Evolutionary conservation across 2,797 vertebrate species (phyloP), one percentile per base, ranked within the genome.

Genomic region (Sparidentex hasta): DNA sequence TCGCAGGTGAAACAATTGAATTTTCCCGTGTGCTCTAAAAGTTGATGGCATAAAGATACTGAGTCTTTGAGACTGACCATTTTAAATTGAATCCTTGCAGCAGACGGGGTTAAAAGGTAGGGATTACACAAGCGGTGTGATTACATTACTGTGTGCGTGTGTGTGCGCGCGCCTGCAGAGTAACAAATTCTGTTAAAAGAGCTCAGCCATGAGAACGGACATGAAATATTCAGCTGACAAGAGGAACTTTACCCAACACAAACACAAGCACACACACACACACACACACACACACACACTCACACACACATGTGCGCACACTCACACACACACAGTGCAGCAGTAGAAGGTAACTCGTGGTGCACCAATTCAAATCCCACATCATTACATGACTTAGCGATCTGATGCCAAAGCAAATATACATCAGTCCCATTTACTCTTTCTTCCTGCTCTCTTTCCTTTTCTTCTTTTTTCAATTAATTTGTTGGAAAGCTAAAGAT

Each of bases 181-280:
- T 68, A 70, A 76, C 61, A 0, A 64, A 87, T 83, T 80, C 68
- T 78, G 72, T 82, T 74, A 46, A 85, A 84, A 66, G 67, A 85
- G 57, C 79, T 84, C 79, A 86, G 63, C 48, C 81, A 83, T 75
- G 73, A 78, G 69, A 83, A 72, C 12, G n/a, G 74, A 63, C 78
- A 88, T 88, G 64, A 87, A 82, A 88, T 88, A 91, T 89, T 88
- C 43, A 92, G 76, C 29, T 63, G 80, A 85, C 76, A 84, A 77
- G 65, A 82, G 61, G 51, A 71, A 70, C 78, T 78, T 74, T 56
- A 58, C 50, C 64, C 51, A 21, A 2, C 21, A 57, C 65, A 52
- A 47, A 25, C 55, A 56, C 55, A 56, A 46, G 23, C 38, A 16
- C 52, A 41, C 66, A 61, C 41, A 70, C 65, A 55, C 74, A 55